Evolutionary conservation across 1,140 invertebrate species (phyloP).

Genomic region (Plectus sambesii): DNA sequence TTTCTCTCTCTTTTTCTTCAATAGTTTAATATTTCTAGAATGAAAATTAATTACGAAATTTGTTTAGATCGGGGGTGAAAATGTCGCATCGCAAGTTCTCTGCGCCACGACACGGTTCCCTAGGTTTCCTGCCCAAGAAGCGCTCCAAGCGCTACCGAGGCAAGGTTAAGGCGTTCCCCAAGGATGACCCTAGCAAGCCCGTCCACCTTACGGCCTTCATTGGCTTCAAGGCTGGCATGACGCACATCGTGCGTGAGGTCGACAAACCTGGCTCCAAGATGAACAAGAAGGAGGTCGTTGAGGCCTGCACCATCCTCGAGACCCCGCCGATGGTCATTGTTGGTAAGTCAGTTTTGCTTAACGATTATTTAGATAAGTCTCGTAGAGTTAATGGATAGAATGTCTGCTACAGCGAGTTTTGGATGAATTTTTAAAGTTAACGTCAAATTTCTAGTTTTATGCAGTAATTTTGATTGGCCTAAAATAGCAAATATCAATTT

Average conservation of each 20-base stretch:
- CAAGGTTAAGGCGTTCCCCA: constrained; percentile 99
- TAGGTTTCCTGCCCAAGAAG: constrained; percentile 99
- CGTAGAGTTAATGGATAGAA: too few relatives aligned
- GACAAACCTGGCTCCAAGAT: constrained; percentile 94
- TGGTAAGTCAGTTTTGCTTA: too few relatives aligned
- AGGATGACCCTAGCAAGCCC: constrained; percentile 87
- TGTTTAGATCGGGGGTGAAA: constrained; percentile 28
- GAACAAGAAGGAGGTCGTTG: constrained; percentile 99
- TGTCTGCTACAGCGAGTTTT: too few relatives aligned
- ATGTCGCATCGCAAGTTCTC: constrained; percentile 99
- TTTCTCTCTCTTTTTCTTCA: too few relatives aligned
- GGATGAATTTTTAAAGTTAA: too few relatives aligned
- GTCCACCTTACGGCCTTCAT: constrained; percentile 96
- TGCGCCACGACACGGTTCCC: constrained; percentile 95
- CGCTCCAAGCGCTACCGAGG: constrained; percentile 84
- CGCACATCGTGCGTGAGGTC: constrained; percentile 94
- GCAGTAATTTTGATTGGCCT: too few relatives aligned
- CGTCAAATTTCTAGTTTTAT: too few relatives aligned
- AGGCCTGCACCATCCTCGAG: constrained; percentile 94
- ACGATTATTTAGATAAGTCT: too few relatives aligned
- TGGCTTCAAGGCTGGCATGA: constrained; percentile 99
- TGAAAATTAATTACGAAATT: not conserved
- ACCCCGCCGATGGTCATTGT: constrained; percentile 95
- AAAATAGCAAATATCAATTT: too few relatives aligned
- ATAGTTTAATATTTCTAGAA: too few relatives aligned